These are phyloP conservation scores for Spisula subtruncata DNA, from an alignment of 2,888 invertebrate genomes.

Conservation along the genomic window DNA sequence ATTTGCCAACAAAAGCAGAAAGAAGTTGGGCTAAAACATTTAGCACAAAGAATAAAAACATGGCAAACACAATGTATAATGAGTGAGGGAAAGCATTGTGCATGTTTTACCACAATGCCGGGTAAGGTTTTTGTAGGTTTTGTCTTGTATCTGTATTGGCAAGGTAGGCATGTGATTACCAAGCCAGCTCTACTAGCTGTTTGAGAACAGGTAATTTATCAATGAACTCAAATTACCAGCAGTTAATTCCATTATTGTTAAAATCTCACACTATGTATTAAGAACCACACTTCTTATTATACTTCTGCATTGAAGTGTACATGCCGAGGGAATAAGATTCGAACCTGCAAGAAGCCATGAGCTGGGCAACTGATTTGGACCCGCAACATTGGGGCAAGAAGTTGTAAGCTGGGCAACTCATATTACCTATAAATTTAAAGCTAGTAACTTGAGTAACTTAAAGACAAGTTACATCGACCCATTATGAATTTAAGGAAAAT, in stretches of 20 bases:
- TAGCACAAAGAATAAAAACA: slow-evolving; percentile 9
- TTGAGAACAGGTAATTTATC: slow-evolving; percentile 12
- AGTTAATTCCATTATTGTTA: not conserved
- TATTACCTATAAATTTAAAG: not conserved
- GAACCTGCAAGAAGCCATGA: no score
- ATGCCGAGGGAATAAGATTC: no score
- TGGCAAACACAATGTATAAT: not conserved
- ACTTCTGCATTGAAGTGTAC: no score
- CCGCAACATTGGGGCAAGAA: no score
- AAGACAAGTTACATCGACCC: not conserved
- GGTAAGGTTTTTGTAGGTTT: not conserved
- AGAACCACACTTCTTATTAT: no score
- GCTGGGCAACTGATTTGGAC: no score
- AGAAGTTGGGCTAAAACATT: not conserved
- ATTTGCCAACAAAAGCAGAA: slow-evolving; percentile 15
- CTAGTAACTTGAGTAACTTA: not conserved
- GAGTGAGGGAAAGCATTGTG: not conserved
- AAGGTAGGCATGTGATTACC: not conserved
- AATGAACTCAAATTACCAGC: not conserved
- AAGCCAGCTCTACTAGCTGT: not conserved
- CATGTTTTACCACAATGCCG: not conserved
- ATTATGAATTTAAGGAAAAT: not conserved
- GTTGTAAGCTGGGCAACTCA: no score
- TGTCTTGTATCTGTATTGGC: not conserved
- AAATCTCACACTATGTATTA: no score